Percentiles rank a stretch among this genome's conserved stretches.
Conservation (phyloP, 2,113 vertebrate genomes). For the Pagrus major region DNA sequence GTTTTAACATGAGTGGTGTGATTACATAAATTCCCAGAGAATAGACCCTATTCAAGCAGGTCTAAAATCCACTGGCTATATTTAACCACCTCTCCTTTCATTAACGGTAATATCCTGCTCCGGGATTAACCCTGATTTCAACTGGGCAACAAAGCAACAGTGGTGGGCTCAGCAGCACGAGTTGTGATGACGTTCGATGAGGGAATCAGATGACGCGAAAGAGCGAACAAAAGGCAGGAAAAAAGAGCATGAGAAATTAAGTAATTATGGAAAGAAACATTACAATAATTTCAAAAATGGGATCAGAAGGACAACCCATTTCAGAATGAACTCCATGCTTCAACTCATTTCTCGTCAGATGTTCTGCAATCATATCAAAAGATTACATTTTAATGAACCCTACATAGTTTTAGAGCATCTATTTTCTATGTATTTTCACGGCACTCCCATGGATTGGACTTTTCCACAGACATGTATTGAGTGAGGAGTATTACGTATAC, state of each 20-base stretch:
- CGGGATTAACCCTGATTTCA: constrained; percentile 73
- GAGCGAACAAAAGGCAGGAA: neutral
- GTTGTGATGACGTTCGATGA: constrained; percentile 36
- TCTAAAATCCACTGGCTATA: constrained; percentile 66
- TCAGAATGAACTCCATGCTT: neutral
- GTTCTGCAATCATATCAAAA: neutral
- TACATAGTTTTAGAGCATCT: neutral
- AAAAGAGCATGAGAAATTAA: neutral
- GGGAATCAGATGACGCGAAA: constrained; percentile 26
- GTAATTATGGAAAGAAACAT: neutral
- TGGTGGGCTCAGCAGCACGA: constrained; percentile 46
- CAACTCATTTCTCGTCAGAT: neutral
- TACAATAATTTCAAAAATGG: neutral
- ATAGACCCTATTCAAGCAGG: constrained; percentile 67
- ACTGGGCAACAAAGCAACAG: constrained; percentile 18
- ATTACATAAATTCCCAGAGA: constrained; percentile 69
- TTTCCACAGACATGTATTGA: neutral
- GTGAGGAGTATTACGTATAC: neutral
- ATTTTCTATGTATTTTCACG: no score
- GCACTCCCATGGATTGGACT: neutral
- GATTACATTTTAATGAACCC: neutral
- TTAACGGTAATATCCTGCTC: constrained; percentile 62
- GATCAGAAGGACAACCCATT: neutral
- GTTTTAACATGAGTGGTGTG: constrained; percentile 20
- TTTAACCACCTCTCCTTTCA: constrained; percentile 73